Percentiles rank a stretch among this genome's conserved stretches.
phyloP scores from a whole-genome alignment of 2,797 vertebrate species.

The Chaunax sp. region DNA sequence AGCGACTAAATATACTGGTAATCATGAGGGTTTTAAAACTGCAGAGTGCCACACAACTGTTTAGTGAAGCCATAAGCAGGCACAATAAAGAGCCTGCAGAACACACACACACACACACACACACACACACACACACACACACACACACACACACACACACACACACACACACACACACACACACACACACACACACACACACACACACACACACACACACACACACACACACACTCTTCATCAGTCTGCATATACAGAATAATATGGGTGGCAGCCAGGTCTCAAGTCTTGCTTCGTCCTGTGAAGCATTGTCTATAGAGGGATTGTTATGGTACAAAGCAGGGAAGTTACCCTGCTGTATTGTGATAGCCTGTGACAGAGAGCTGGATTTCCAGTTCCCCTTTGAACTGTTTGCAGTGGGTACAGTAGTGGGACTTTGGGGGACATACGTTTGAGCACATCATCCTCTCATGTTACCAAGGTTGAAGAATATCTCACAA shows the following conservation, averaged over 20 bases:
- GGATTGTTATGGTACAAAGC: constrained; percentile 31
- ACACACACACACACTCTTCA: constrained; percentile 2
- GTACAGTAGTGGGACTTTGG: neutral
- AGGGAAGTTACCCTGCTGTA: constrained; percentile 21
- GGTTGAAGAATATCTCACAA: constrained; percentile 19
- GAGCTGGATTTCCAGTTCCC: constrained; percentile 24
- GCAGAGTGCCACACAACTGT: constrained; percentile 18
- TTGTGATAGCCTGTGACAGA: constrained; percentile 27
- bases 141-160: too few relatives aligned
- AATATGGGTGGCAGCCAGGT: too few relatives aligned
- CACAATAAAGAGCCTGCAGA: too few relatives aligned
- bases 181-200: too few relatives aligned
- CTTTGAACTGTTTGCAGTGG: constrained; percentile 25
- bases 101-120: too few relatives aligned
- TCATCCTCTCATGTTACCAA: constrained; percentile 2
- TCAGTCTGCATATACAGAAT: neutral
- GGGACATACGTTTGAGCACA: constrained; percentile 11
- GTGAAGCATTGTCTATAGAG: neutral
- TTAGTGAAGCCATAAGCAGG: constrained; percentile 9
- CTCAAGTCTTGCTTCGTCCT: too few relatives aligned
- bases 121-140: too few relatives aligned
- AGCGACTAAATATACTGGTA: constrained; percentile 20
- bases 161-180: too few relatives aligned
- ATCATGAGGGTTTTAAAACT: constrained; percentile 16
- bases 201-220: too few relatives aligned